Conservation (phyloP, 2,888 invertebrate genomes). For the Polietes domitor region DNA sequence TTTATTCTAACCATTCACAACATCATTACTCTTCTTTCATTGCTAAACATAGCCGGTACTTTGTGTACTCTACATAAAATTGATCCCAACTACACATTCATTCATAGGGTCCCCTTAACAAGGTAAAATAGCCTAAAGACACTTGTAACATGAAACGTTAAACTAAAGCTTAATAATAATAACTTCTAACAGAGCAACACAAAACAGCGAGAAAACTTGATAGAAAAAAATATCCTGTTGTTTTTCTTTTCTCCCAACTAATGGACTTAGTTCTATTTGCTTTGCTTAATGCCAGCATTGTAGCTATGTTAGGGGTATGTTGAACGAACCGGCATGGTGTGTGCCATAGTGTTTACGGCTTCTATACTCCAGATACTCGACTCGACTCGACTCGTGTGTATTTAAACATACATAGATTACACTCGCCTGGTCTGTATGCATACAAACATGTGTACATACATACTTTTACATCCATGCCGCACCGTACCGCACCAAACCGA, state of each 20-base stretch:
- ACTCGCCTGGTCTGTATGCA: neutral
- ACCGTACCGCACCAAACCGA: slow-evolving; percentile 26
- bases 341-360: neutral
- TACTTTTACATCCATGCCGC: slow-evolving; percentile 14
- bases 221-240: neutral
- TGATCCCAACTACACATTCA: neutral
- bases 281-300: neutral
- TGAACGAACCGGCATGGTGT: neutral
- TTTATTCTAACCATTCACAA: slow-evolving; percentile 60
- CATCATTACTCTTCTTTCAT: slow-evolving; percentile 62
- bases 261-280: neutral
- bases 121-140: neutral
- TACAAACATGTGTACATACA: neutral
- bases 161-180: neutral
- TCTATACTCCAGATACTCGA: neutral
- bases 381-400: no score
- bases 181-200: neutral
- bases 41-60: slow-evolving; percentile 62
- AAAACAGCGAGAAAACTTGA: neutral
- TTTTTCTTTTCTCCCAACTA: neutral
- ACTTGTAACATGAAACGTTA: neutral
- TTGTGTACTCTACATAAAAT: slow-evolving; percentile 56
- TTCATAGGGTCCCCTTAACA: neutral
- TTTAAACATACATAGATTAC: slow-evolving; percentile 19
- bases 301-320: neutral